Percentiles rank a stretch among this genome's conserved stretches.
These are phyloP conservation scores for Dasypogon diadema DNA, from an alignment of 2,888 invertebrate genomes.

Conservation along the genomic window DNA sequence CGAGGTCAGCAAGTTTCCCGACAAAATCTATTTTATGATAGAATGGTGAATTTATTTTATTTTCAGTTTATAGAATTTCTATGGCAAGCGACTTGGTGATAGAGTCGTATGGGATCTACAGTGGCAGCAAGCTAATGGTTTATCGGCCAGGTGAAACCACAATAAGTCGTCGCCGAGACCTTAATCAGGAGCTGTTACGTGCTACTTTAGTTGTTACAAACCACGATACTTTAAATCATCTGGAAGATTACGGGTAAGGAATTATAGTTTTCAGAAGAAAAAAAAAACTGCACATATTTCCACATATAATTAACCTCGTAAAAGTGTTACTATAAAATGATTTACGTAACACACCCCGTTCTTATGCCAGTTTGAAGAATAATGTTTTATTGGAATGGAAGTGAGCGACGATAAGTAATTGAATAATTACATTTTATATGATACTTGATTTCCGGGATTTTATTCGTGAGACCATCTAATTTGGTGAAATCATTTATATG, in stretches of 20 bases:
- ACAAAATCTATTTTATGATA: background rate
- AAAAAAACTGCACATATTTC: no score
- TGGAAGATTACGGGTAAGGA: conserved; percentile 74
- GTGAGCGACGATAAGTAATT: no score
- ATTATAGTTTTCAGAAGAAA: no score
- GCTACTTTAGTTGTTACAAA: conserved; percentile 74
- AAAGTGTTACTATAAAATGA: no score
- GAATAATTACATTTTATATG: no score
- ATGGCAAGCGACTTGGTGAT: conserved; percentile 51
- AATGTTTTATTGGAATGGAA: no score
- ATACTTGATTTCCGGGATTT: no score
- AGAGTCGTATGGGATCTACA: conserved; percentile 57
- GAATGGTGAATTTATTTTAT: conserved; percentile 19
- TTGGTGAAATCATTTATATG: no score
- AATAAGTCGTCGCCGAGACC: conserved; percentile 68
- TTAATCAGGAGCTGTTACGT: conserved; percentile 69
- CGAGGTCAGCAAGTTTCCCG: conserved; percentile 51
- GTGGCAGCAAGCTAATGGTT: conserved; percentile 53
- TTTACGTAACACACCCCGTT: no score
- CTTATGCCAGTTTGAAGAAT: no score
- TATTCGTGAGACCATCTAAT: no score
- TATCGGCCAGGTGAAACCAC: conserved; percentile 41
- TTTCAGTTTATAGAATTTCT: conserved; percentile 57
- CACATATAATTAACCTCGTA: no score
- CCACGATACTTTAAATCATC: conserved; percentile 73